Base-by-base conservation (phyloP, 1,140 invertebrate species). In the Cyphomyrmex costatus region DNA sequence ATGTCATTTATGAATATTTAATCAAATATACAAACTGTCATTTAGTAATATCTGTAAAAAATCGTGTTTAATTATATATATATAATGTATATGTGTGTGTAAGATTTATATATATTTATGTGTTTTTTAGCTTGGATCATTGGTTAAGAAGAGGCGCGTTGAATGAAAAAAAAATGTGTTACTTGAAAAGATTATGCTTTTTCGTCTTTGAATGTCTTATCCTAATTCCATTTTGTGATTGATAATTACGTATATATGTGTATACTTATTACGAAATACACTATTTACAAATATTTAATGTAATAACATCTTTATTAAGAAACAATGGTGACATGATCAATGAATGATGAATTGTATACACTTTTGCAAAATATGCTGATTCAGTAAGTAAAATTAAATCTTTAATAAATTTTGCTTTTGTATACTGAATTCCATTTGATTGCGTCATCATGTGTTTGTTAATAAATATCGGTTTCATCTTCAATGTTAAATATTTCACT, bases 61-160 rank as follows among this genome's bases (percentile, higher is more conserved):
- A n/a, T n/a, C n/a, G n/a, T n/a, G n/a, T n/a, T n/a, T n/a, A n/a
- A n/a, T n/a, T n/a, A n/a, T 61, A 53, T 51, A 73, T 6, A 33
- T 33, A 53, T 53, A 53, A 30, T 30, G 30, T 10, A 12, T 21
- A 21, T 10, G 3, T 33, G 8, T 42, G 8, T 42, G n/a, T 21
- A 56, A 10, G 16, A 60, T 77, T 46, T 27, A 27, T 36, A 14
- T 16, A 63, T 63, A 21, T 49, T 89, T 82, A 8, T 90, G 89
- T 58, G 83, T 96, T 96, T 96, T 96, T 90, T 90, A 96, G 91
- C 95, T 98, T 79, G 97, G 97, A 78, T 97, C 97, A 0, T 93
- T 97, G 56, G 96, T 97, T 24, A 97, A 97, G 93, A 97, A 97
- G 91, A 94, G 97, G 87, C 95, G 97, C 70, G 94, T 97, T 14